These are phyloP conservation scores for Drosophila mojavensis DNA, from an alignment of 1,140 invertebrate species.

Conservation along the genomic window DNA sequence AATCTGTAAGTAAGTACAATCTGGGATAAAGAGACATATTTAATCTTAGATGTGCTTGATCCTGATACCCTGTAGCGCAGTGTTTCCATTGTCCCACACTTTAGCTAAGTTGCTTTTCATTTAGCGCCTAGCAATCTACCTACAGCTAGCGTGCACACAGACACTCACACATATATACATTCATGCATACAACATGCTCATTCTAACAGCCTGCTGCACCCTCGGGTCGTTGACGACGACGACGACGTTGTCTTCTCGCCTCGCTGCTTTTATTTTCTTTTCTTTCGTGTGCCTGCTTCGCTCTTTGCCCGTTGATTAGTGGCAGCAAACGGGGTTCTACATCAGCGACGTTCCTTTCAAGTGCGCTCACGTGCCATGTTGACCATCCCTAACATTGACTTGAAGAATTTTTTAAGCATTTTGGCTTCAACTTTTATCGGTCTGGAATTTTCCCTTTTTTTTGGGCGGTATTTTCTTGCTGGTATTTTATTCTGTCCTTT, in stretches of 20 bases:
- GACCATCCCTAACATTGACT: conserved; percentile 8
- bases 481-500: not conserved
- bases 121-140: not conserved
- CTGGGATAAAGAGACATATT: too few species aligned
- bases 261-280: conserved; percentile 40
- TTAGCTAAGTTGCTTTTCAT: conserved; percentile 5
- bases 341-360: conserved; percentile 21
- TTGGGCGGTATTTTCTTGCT: not conserved
- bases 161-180: conserved; percentile 10
- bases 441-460: not conserved
- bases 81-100: conserved; percentile 16
- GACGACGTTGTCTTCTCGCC: conserved; percentile 22
- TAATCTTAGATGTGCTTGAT: not conserved
- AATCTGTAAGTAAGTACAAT: conserved; percentile 85
- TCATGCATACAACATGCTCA: conserved; percentile 4
- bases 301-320: not conserved
- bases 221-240: conserved; percentile 29
- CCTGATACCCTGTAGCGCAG: not conserved
- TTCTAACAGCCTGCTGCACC: conserved; percentile 51
- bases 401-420: not conserved
- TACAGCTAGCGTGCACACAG: not conserved
- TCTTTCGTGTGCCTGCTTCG: conserved; percentile 33
- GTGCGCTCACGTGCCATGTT: conserved; percentile 13
- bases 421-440: not conserved
- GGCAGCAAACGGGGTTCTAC: not conserved